Evolutionary conservation across 2,888 invertebrate species (phyloP).

Genomic region (Agrochola lota): DNA sequence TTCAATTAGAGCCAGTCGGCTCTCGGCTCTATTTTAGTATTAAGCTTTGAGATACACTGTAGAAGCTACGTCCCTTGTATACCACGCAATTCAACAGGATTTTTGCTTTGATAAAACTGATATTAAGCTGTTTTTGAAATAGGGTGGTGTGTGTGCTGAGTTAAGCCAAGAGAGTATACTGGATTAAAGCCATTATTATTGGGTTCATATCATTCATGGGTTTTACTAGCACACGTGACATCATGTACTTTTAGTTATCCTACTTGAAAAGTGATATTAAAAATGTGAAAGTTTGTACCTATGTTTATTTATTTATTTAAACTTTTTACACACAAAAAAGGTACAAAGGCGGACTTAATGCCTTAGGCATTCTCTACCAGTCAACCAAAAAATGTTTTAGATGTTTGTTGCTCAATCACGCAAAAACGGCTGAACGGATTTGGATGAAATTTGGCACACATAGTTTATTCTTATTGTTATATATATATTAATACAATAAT

Average conservation of each 20-base stretch:
- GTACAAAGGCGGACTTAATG: no score
- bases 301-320: no score
- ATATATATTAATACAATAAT: no score
- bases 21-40: slow-evolving; percentile 62
- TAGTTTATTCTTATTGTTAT: no score
- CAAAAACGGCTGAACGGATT: no score
- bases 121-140: slow-evolving; percentile 25
- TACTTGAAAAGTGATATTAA: no score
- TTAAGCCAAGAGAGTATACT: neutral
- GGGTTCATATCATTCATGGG: neutral
- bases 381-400: no score
- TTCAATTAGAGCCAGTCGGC: slow-evolving; percentile 63
- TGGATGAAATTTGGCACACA: no score
- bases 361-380: no score
- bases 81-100: slow-evolving; percentile 21
- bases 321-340: no score
- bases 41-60: slow-evolving; percentile 52
- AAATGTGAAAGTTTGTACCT: no score
- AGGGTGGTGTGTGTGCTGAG: neutral
- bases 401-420: no score
- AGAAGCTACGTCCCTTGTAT: slow-evolving; percentile 22
- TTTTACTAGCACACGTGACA: neutral
- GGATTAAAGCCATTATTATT: neutral
- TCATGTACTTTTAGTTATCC: neutral
- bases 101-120: slow-evolving; percentile 34